Evolutionary conservation across 2,888 invertebrate species (phyloP).

Genomic region (Allacma fusca): DNA sequence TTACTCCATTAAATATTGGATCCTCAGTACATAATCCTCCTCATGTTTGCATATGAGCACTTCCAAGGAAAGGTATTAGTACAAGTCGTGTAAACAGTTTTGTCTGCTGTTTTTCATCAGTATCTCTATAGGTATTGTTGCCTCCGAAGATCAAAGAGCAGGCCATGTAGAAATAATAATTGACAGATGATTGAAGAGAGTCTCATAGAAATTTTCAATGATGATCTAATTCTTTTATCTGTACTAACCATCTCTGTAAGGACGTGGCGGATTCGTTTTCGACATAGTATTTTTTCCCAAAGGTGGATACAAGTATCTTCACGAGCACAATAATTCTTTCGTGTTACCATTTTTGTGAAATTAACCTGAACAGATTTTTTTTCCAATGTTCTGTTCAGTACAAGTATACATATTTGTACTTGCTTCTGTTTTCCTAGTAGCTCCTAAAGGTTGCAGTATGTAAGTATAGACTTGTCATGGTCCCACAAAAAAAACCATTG

Average conservation of each 20-base stretch:
- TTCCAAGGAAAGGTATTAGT: neutral
- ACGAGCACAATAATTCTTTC: neutral
- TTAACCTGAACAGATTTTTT: neutral
- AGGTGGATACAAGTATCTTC: constrained; percentile 7
- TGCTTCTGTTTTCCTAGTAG: too few relatives aligned
- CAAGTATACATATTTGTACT: too few relatives aligned
- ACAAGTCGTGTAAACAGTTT: neutral
- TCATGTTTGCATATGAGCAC: too few relatives aligned
- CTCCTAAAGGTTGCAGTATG: too few relatives aligned
- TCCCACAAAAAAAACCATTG: too few relatives aligned
- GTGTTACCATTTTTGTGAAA: constrained; percentile 10
- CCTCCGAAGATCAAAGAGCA: neutral
- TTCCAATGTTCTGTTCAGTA: neutral
- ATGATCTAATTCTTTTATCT: constrained; percentile 35
- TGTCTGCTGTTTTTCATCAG: neutral
- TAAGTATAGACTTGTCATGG: too few relatives aligned
- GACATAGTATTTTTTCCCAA: neutral
- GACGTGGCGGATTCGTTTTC: neutral
- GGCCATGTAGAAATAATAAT: constrained; percentile 4
- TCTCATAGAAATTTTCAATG: constrained; percentile 19
- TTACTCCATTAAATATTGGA: too few relatives aligned
- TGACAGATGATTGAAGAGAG: constrained; percentile 23
- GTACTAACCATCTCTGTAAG: neutral
- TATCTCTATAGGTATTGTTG: neutral
- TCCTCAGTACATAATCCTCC: neutral